phyloP scores from a whole-genome alignment of 1,140 invertebrate genomes.

The Listronotus bonariensis region DNA sequence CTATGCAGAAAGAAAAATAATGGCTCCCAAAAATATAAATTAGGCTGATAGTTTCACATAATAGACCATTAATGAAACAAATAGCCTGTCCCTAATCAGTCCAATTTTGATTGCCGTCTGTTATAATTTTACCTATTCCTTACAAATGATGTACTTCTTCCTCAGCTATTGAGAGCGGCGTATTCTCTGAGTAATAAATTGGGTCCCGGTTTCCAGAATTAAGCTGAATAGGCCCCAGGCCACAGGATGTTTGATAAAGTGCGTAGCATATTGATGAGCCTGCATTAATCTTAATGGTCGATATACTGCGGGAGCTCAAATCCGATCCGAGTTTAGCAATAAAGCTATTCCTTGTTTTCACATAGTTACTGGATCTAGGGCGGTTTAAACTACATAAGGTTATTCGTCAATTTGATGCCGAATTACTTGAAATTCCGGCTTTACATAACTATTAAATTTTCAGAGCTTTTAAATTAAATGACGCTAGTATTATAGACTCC shows the following conservation, averaged over 20 bases:
- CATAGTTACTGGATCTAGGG: slow-evolving; percentile 1
- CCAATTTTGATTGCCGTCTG: slow-evolving; percentile 5
- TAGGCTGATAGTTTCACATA: too few species aligned
- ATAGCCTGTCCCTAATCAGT: background rate
- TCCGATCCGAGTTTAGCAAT: background rate
- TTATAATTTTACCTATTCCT: slow-evolving; percentile 8
- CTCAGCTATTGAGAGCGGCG: background rate
- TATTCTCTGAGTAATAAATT: slow-evolving; percentile 9
- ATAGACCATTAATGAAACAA: too few species aligned
- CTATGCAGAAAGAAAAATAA: too few species aligned
- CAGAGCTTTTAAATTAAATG: too few species aligned
- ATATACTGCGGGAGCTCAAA: slow-evolving; percentile 2
- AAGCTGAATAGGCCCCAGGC: slow-evolving; percentile 9
- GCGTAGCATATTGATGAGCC: slow-evolving; percentile 10
- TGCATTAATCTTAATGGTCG: slow-evolving; percentile 15
- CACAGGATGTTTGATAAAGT: slow-evolving; percentile 14
- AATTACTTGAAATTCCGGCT: too few species aligned
- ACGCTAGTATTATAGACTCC: too few species aligned
- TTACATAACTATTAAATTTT: too few species aligned
- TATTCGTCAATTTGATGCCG: background rate
- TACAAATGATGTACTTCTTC: slow-evolving; percentile 5
- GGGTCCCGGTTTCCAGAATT: background rate
- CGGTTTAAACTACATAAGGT: background rate
- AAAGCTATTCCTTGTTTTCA: slow-evolving; percentile 1
- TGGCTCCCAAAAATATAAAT: too few species aligned